Base-by-base conservation (phyloP, 2,113 vertebrate species). In the Triplophysa dalaica region DNA sequence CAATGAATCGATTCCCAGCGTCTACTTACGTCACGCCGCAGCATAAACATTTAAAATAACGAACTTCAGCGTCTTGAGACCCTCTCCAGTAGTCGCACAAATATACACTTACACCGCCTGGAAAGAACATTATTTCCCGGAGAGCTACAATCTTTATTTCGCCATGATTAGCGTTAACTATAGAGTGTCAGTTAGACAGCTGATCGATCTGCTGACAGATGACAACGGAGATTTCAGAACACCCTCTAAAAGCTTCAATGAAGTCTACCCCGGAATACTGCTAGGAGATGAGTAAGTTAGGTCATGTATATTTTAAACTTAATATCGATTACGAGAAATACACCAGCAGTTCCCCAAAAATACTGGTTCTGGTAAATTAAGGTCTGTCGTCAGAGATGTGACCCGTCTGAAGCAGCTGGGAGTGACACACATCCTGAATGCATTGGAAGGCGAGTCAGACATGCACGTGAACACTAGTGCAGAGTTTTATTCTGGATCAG, bases 401-500 rank as follows among this genome's bases (percentile, higher is more conserved):
- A 84, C 81, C 81, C 93, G 87, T 76, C 87, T 99, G 83, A 93
- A 94, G 86, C 94, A 86, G 0, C 87, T 96, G 86, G 94, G 95
- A 61, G 92, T 98, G 89, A 99, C 96, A 1, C 98, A 99, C 3
- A 85, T 99, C 84, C 92, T 99, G 85, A 99, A 99, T 0, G 95
- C 95, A 0, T 97, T 97, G 0, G 96, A 99, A 81, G 98, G 97
- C 56, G 94, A 93, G 85, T 99, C 97, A 24, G 94, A 94, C 86
- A 98, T 98, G 97, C 98, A 99, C 0, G 97, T 99, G 82, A 97
- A 98, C 89, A 99, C 98, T 61, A 94, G 84, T 2, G 90, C 94
- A 0, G 94, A 91, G 70, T 98, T 94, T 88, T 99, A 99, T 75
- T 87, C 90, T 43, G 95, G 91, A 85, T 92, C 95, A 0, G 93